Base-by-base conservation (phyloP, 2,888 invertebrate species). In the Drosophila hamatofila region DNA sequence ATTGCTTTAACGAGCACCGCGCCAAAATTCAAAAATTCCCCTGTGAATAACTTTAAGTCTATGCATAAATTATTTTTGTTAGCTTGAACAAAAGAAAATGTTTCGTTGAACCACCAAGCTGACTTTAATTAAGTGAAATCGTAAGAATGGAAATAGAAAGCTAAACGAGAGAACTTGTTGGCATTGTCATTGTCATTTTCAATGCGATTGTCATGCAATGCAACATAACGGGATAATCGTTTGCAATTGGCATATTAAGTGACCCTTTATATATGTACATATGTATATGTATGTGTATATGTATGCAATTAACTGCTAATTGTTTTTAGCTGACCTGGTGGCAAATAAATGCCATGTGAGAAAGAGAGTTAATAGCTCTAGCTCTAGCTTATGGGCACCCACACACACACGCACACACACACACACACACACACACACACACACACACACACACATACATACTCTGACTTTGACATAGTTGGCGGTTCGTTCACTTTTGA, bases 61-160 rank as follows among this genome's bases (percentile, higher is more conserved):
- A 27, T 27, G 27, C 8, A 27, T 27, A 27, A 27, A 27, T 27
- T n/a, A n/a, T 55, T 18, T 27, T 1, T 41, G 16, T 2, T 16
- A 2, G 56, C 6, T 21, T 21, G 16, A 23, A 30, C 11, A 56
- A 56, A 57, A 56, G 7, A 56, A 33, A 56, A 33, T 14, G 16
- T 1, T 54, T 37, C n/a, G 11, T 23, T 23, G n/a, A n/a, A 37
- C 3, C n/a, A 11, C 0, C 37, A 18, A 2, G 21, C 21, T 54
- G 41, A 4, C 51, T 42, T 46, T 72, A 48, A 78, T 66, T 63
- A 69, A 66, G 62, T 54, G 69, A 77, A 77, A 77, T 69, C 69
- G 73, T 41, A 62, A 78, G 78, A 73, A 57, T 66, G 72, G 46
- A 81, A 82, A 81, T 83, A 82, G 82, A 86, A 82, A 82, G 82